Evolutionary conservation across 2,797 vertebrate genomes (phyloP), one percentile per base, ranked within the genome.

Genomic region (Parambassis ranga): DNA sequence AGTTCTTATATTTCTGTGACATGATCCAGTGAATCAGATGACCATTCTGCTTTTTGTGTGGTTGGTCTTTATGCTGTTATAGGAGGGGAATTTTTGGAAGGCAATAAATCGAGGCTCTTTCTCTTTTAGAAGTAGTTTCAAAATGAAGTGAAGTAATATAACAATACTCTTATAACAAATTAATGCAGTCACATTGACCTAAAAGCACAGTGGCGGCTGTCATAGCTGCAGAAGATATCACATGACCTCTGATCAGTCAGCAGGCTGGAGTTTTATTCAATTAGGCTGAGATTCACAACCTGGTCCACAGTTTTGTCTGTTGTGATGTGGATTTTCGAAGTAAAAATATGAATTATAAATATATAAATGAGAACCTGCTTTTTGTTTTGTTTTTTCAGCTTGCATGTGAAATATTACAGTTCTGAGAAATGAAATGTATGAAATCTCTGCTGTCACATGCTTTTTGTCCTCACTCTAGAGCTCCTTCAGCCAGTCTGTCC

Each of bases 201-300:
- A n/a, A n/a, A n/a, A n/a, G n/a, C n/a, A n/a, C n/a, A 83, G 75
- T 61, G 47, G 23, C 38, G 69, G 61, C 37, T 68, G 59, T 69
- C 47, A 19, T 16, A 13, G 33, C 36, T 52, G 39, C 15, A 41
- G 39, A 32, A 36, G 6, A 75, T 62, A 38, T 42, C 87, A 82
- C 86, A 74, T 90, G 89, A 90, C 62, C 30, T 5, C 53, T 31
- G 19, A 57, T 49, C 67, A 37, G 31, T 74, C 58, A 65, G 48
- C 43, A 46, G 41, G 22, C 47, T 6, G 11, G 26, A 16, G 22
- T 30, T 32, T 62, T 55, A 87, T 89, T 82, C 4, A 77, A 82
- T 89, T 76, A 89, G 39, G 32, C 18, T 46, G 13, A 26, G 13
- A 15, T 30, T 63, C 23, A 77, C 62, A 26, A 20, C 10, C 3